A percentile compares a stretch with the other conserved stretches of the same genome.
Conservation (phyloP, 1,140 invertebrate genomes). For the Microplitis mediator region DNA sequence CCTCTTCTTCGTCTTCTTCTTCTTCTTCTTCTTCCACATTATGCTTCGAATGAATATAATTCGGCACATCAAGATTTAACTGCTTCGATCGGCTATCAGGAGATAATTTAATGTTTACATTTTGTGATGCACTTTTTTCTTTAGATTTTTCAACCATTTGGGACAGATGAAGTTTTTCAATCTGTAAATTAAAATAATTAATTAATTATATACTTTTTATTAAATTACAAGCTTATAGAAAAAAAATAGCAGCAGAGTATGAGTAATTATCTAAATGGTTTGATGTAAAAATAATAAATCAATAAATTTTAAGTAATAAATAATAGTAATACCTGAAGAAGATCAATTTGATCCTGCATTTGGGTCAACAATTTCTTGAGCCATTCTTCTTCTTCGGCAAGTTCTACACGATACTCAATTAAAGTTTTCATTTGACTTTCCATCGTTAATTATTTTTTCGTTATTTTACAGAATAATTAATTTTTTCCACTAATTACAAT, state of each 20-base stretch:
- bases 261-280: no score
- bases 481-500: no score
- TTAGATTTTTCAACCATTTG: neutral
- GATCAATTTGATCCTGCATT: slow-evolving; percentile 9
- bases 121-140: neutral
- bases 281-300: neutral
- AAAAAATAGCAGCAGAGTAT: no score
- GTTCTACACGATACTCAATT: neutral
- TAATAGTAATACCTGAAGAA: slow-evolving; percentile 4
- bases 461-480: no score
- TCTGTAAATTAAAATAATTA: neutral
- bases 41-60: neutral
- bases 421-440: neutral
- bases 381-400: slow-evolving; percentile 7
- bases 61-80: neutral
- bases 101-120: neutral
- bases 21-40: neutral
- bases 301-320: neutral
- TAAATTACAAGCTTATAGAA: no score
- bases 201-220: neutral
- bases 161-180: neutral
- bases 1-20: neutral
- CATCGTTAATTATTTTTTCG: neutral
- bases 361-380: neutral
- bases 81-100: neutral